Conservation (phyloP, 2,888 invertebrate genomes). For the Thumatha senex region DNA sequence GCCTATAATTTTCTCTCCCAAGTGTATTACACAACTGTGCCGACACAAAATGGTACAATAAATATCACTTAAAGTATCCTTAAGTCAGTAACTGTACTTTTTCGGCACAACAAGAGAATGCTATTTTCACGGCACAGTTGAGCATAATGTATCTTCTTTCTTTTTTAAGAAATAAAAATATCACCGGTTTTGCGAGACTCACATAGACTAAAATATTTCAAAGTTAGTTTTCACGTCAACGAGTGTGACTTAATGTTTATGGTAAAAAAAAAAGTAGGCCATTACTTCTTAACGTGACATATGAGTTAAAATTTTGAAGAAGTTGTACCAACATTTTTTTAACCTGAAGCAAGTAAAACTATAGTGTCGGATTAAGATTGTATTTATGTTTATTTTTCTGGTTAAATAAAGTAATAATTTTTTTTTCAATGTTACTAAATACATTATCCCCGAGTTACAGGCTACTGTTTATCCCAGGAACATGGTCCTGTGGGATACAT, state of each 20-base stretch:
- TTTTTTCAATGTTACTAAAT: too few species aligned
- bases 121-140: conserved; percentile 52
- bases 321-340: neutral
- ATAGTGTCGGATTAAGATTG: too few species aligned
- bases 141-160: conserved; percentile 38
- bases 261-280: conserved; percentile 21
- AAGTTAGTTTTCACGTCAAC: conserved; percentile 15
- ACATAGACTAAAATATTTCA: conserved; percentile 30
- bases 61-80: conserved; percentile 62
- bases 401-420: too few species aligned
- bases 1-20: conserved; percentile 49
- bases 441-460: too few species aligned
- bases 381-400: too few species aligned
- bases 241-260: conserved; percentile 21
- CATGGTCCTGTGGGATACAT: too few species aligned
- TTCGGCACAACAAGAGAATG: conserved; percentile 58
- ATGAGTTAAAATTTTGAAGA: neutral
- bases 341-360: too few species aligned
- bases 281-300: neutral
- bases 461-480: too few species aligned
- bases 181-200: conserved; percentile 35
- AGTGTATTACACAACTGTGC: conserved; percentile 22
- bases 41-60: conserved; percentile 54
- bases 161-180: conserved; percentile 16
- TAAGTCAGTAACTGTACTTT: conserved; percentile 53